Evolutionary conservation across 1,140 invertebrate genomes (phyloP).

Genomic region (Anoplophora glabripennis): DNA sequence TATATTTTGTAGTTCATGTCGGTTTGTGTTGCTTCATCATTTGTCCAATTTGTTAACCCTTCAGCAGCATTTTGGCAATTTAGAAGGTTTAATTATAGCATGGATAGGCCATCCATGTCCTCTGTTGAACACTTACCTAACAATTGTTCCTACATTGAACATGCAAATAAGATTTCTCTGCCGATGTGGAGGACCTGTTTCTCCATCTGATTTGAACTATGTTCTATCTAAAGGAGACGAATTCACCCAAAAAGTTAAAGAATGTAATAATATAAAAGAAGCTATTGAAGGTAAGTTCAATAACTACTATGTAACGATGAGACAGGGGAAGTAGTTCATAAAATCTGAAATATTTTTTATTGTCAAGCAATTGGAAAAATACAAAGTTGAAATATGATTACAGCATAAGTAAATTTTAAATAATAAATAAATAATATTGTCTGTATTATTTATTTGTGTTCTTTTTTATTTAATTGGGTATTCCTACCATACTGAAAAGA

Average conservation of each 20-base stretch:
- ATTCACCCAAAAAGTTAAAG: neutral
- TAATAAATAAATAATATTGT: no score
- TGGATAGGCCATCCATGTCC: constrained; percentile 6
- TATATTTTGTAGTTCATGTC: constrained; percentile 1
- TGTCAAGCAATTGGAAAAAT: no score
- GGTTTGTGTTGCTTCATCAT: constrained; percentile 2
- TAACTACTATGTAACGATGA: no score
- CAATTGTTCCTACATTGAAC: constrained; percentile 3
- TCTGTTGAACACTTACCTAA: constrained; percentile 3
- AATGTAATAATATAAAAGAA: neutral
- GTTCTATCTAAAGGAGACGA: constrained; percentile 1
- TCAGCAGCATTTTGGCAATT: constrained; percentile 8
- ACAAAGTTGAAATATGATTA: no score
- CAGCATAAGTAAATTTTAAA: no score
- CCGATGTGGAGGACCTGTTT: constrained; percentile 2
- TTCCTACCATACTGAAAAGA: no score
- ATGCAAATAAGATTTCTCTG: constrained; percentile 1
- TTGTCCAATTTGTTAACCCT: constrained; percentile 1
- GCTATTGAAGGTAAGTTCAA: neutral
- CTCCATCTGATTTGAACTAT: neutral
- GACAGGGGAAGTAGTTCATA: no score
- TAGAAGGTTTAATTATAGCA: constrained; percentile 2
- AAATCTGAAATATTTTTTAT: no score
- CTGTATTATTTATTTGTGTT: no score
- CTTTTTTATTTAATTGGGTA: no score